A percentile compares a stretch with the other conserved stretches of the same genome.
Evolutionary conservation across 2,888 invertebrate species (phyloP).

Genomic region (Horisme vitalbata): DNA sequence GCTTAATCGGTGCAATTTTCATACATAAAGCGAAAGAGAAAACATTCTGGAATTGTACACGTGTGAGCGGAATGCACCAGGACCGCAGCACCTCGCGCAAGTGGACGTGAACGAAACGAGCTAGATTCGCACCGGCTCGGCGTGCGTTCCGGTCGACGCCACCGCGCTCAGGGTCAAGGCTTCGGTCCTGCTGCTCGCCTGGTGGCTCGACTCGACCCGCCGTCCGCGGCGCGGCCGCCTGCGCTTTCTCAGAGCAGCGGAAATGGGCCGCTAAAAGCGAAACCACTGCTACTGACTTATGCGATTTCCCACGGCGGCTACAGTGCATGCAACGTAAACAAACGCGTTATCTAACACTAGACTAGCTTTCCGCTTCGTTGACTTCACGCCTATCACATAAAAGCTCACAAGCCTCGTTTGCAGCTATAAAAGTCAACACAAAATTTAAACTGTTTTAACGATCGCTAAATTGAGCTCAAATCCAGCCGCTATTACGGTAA

Average conservation of each 20-base stretch:
- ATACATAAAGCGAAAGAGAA: slow-evolving; percentile 58
- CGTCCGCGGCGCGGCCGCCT: too few species aligned
- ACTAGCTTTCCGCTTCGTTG: slow-evolving; percentile 25
- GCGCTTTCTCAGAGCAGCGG: slow-evolving; percentile 57
- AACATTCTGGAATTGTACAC: slow-evolving; percentile 65
- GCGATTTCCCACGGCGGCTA: slow-evolving; percentile 42
- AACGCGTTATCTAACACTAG: slow-evolving; percentile 29
- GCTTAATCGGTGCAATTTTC: slow-evolving; percentile 51
- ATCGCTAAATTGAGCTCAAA: slow-evolving; percentile 67
- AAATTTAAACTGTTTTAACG: slow-evolving; percentile 46
- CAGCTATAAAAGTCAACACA: slow-evolving; percentile 52
- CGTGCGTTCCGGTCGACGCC: slow-evolving; percentile 82
- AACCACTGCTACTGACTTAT: slow-evolving; percentile 55
- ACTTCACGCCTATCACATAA: slow-evolving; percentile 36
- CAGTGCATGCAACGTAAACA: slow-evolving; percentile 30
- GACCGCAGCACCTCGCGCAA: slow-evolving; percentile 62
- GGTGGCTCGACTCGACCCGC: slow-evolving; percentile 56
- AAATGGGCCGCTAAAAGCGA: slow-evolving; percentile 70
- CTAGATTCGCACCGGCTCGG: slow-evolving; percentile 70
- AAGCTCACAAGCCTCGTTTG: slow-evolving; percentile 36
- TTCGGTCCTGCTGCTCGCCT: slow-evolving; percentile 71
- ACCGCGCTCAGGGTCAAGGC: slow-evolving; percentile 82
- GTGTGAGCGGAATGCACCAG: slow-evolving; percentile 72
- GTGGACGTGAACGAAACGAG: slow-evolving; percentile 38
- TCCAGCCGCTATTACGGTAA: slow-evolving; percentile 68